A percentile compares a stretch with the other conserved stretches of the same genome.
Conservation (phyloP, 1,140 invertebrate species). For the Megathymus violae region DNA sequence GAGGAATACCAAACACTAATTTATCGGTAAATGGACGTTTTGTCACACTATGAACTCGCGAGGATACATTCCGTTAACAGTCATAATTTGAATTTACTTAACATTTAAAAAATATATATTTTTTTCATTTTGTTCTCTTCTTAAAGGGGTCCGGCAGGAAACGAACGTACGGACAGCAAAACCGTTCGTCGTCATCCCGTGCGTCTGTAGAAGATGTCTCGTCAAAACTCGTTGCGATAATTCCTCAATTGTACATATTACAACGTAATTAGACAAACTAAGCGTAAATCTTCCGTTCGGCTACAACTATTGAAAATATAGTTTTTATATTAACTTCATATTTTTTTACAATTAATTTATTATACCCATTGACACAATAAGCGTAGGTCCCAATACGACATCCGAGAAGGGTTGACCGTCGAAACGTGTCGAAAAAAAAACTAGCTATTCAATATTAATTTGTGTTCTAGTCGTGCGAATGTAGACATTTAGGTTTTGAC, state of each 20-base stretch:
- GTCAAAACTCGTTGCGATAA: slow-evolving; percentile 28
- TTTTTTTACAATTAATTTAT: slow-evolving; percentile 45
- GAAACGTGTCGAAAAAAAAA: slow-evolving; percentile 11
- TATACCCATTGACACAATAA: slow-evolving; percentile 61
- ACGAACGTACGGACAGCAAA: too few relatives aligned
- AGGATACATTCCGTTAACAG: slow-evolving; percentile 40
- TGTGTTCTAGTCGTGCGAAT: too few relatives aligned
- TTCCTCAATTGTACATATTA: slow-evolving; percentile 75
- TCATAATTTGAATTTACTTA: slow-evolving; percentile 23
- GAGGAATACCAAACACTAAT: slow-evolving; percentile 74
- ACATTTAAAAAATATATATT: slow-evolving; percentile 27
- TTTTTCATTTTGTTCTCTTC: neutral
- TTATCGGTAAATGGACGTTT: slow-evolving; percentile 75
- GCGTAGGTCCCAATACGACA: slow-evolving; percentile 52
- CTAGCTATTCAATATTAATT: neutral
- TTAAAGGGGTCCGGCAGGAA: slow-evolving; percentile 7
- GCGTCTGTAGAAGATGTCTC: neutral
- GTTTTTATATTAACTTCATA: slow-evolving; percentile 47
- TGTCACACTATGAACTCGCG: slow-evolving; percentile 38
- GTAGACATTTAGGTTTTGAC: too few relatives aligned
- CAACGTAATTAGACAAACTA: slow-evolving; percentile 53
- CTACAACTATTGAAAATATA: slow-evolving; percentile 70
- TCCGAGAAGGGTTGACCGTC: too few relatives aligned
- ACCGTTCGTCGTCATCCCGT: too few relatives aligned
- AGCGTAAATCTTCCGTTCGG: slow-evolving; percentile 61